A percentile compares a stretch with the other conserved stretches of the same genome.
Evolutionary conservation across 2,888 invertebrate genomes (phyloP).

Genomic region (Apotomis betuletana): DNA sequence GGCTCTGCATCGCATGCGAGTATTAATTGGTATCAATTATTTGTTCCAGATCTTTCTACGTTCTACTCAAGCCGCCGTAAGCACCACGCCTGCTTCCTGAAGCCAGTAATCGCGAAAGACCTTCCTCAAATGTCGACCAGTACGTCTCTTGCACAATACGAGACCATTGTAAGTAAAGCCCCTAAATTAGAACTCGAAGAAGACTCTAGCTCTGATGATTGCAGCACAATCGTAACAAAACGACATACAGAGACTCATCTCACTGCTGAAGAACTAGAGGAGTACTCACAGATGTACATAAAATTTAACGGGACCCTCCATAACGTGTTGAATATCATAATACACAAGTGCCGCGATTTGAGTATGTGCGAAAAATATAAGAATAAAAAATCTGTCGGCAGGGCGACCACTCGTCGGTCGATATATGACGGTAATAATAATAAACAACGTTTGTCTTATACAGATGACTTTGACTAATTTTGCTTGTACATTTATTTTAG

Average conservation of each 20-base stretch:
- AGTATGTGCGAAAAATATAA: slow-evolving; percentile 61
- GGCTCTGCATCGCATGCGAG: no score
- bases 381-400: slow-evolving; percentile 59
- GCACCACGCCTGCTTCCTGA: slow-evolving; percentile 57
- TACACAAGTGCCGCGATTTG: slow-evolving; percentile 62
- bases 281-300: slow-evolving; percentile 56
- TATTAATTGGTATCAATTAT: not conserved
- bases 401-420: slow-evolving; percentile 48
- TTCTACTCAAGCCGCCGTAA: slow-evolving; percentile 55
- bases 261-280: slow-evolving; percentile 57
- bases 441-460: not conserved
- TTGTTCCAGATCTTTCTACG: slow-evolving; percentile 53
- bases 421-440: not conserved
- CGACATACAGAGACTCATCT: slow-evolving; percentile 45
- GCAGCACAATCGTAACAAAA: slow-evolving; percentile 54
- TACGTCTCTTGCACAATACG: slow-evolving; percentile 52
- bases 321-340: slow-evolving; percentile 58
- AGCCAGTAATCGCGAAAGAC: slow-evolving; percentile 52
- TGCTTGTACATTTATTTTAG: not conserved
- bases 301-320: slow-evolving; percentile 51
- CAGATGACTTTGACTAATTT: slow-evolving; percentile 10
- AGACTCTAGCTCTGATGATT: slow-evolving; percentile 46
- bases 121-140: slow-evolving; percentile 50
- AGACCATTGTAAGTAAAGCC: slow-evolving; percentile 50
- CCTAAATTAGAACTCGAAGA: slow-evolving; percentile 40